Percentiles rank a stretch among this genome's conserved stretches.
Evolutionary conservation across 2,797 vertebrate species (phyloP).

Genomic region (Nothura maculosa): DNA sequence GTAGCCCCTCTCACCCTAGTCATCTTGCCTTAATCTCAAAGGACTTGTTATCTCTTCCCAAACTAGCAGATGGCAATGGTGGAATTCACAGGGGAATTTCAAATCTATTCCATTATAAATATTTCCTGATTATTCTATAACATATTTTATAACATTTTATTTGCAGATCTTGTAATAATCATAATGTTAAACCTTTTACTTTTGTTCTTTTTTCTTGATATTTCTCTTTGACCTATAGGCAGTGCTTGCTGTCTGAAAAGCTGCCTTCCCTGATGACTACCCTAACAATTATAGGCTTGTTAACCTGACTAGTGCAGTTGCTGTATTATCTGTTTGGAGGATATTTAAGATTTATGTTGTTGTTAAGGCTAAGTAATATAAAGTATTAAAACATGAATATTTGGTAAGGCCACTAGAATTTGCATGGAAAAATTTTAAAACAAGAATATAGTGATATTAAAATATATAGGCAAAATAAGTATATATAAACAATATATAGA

Average conservation of each 20-base stretch:
- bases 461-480: no score
- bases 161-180: not conserved
- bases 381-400: not conserved
- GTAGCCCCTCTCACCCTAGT: not conserved
- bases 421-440: not conserved
- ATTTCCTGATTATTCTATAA: not conserved
- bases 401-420: not conserved
- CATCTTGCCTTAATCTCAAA: conserved; percentile 44
- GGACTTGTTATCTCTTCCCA: conserved; percentile 41
- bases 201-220: not conserved
- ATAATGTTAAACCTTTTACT: not conserved
- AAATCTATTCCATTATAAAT: conserved; percentile 2
- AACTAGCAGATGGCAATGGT: conserved; percentile 11
- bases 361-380: not conserved
- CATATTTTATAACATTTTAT: not conserved
- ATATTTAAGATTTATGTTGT: not conserved
- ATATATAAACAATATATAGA: not conserved
- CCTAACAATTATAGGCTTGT: not conserved
- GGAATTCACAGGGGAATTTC: conserved; percentile 16
- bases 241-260: not conserved
- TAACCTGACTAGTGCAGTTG: not conserved
- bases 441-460: not conserved
- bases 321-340: not conserved
- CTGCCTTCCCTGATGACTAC: not conserved
- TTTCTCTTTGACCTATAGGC: not conserved